Base-by-base conservation (phyloP, 2,797 vertebrate species). In the Pagetopsis macropterus region DNA sequence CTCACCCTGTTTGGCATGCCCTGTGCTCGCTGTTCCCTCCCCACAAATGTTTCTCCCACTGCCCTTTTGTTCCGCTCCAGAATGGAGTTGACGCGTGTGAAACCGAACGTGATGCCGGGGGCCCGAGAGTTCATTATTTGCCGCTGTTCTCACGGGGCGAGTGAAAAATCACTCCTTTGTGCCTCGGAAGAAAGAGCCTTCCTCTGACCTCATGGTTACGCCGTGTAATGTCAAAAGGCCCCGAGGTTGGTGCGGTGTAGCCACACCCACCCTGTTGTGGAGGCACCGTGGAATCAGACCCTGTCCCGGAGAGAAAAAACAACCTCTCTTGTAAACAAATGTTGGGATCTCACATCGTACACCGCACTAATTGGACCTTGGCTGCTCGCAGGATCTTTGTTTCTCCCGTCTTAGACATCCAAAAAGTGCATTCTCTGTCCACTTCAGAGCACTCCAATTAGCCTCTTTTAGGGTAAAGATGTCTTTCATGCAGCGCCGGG, bases 131-230 rank as follows among this genome's bases (percentile, higher is more conserved):
- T 90, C 89, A 88, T 93, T 93, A 91, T 93, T 83, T 50, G 64
- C 74, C 49, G 76, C 80, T 90, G 88, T 92, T 89, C 89, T 93
- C 87, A 87, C 79, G 83, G 84, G 81, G 88, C 60, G 76, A 90
- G 90, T 89, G 91, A 89, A 89, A 92, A 93, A 94, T 91, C 88
- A 87, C 65, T 69, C 86, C 79, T 91, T 88, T 89, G 89, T 89
- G 84, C 82, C 50, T 68, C 1, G 49, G 81, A 90, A 90, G 87
- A 91, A 91, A 90, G 88, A 87, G 87, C 69, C 87, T 90, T 90
- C 89, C 89, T 91, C 88, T 90, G 90, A 93, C 91, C 89, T 93
- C 90, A 90, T 88, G 89, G 90, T 70, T 82, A 80, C 58, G 76
- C 79, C 79, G 91, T 85, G 86, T 87, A 90, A 91, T 86, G 89